These are phyloP conservation scores for Pardalotus punctatus DNA, from an alignment of 2,113 vertebrate species.

Conservation along the genomic window DNA sequence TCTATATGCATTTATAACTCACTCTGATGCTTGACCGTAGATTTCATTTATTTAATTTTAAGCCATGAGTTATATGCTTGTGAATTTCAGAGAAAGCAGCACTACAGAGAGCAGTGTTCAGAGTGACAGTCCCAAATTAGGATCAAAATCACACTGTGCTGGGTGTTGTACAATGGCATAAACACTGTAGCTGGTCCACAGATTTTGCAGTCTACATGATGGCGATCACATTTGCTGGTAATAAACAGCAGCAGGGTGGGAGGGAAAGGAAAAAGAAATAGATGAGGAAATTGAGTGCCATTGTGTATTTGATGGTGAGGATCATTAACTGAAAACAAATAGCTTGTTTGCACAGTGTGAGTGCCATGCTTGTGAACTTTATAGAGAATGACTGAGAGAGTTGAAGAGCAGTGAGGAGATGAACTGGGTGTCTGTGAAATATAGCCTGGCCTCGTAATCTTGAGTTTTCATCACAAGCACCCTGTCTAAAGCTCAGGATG, in stretches of 20 bases:
- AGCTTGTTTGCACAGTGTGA: background rate
- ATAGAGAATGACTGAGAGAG: background rate
- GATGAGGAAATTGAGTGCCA: background rate
- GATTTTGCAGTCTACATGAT: background rate
- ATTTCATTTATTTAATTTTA: background rate
- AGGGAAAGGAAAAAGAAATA: background rate
- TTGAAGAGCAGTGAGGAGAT: background rate
- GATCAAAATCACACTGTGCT: background rate
- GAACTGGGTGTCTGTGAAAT: background rate
- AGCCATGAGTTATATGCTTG: background rate
- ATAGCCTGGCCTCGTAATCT: background rate
- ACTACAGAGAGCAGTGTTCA: background rate
- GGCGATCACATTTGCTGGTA: background rate
- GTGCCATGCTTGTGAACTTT: background rate
- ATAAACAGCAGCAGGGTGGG: background rate
- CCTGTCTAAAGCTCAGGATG: background rate
- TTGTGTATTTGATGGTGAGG: background rate
- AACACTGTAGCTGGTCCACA: background rate
- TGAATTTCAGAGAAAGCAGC: background rate
- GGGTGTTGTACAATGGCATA: background rate
- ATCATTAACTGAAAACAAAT: conserved; percentile 26
- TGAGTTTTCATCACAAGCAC: background rate
- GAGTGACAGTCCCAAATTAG: background rate
- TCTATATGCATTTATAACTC: background rate
- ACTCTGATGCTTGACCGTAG: background rate